phyloP scores from a whole-genome alignment of 64 coral and sea anemone genomes.

The Pocillopora verrucosa region DNA sequence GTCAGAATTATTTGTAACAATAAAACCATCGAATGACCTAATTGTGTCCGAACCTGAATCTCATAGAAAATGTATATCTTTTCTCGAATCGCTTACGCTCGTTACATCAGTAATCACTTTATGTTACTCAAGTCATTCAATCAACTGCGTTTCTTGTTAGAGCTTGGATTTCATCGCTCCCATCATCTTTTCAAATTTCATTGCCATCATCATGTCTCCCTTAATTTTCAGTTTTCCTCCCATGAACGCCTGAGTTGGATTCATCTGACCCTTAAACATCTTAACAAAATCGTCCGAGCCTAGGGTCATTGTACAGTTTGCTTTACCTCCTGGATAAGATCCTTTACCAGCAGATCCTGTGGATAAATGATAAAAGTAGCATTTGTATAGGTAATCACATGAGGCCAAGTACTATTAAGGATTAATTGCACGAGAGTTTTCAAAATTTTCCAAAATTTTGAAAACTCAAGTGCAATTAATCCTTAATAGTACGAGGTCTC shows the following conservation, averaged over 20 bases:
- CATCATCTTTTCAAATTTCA: conserved; percentile 94
- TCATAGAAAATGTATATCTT: too few relatives aligned
- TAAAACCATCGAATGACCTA: too few relatives aligned
- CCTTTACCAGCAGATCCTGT: conserved; percentile 69
- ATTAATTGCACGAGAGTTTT: too few relatives aligned
- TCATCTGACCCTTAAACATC: conserved; percentile 86
- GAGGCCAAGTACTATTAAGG: too few relatives aligned
- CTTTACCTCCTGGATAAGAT: conserved; percentile 37
- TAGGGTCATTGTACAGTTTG: conserved; percentile 64
- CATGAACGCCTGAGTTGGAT: conserved; percentile 91
- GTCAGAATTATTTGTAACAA: too few relatives aligned
- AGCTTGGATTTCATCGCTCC: conserved; percentile 79
- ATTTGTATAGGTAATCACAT: background rate
- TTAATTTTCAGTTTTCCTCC: conserved; percentile 86
- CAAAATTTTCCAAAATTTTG: too few relatives aligned
- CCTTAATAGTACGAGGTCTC: too few relatives aligned
- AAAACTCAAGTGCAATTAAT: too few relatives aligned
- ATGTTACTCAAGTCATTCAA: background rate
- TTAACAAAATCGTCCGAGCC: conserved; percentile 70
- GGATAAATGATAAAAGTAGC: background rate
- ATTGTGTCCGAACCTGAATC: too few relatives aligned
- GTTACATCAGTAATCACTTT: background rate
- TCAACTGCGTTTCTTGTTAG: background rate
- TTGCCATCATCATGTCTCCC: conserved; percentile 88
- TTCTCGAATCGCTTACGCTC: background rate